Base-by-base conservation (phyloP, 2,888 invertebrate species). In the Chrysodeixis includens region DNA sequence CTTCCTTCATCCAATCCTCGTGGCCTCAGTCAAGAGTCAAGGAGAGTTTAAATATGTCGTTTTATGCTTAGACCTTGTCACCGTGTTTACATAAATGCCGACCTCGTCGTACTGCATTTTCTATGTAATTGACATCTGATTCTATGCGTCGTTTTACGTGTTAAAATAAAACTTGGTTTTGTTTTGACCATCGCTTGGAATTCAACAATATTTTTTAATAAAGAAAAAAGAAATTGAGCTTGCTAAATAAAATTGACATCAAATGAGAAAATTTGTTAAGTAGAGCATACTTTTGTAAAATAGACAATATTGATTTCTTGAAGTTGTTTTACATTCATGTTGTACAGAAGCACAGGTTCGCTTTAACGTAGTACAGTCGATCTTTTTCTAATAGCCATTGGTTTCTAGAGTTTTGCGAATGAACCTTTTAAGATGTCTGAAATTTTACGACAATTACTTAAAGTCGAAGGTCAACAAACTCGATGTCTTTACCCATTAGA, bases 1-100 rank as follows among this genome's bases (percentile, higher is more conserved):
- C 90, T 93, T 93, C 93, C 92, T 92, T 84, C 85, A 84, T 76
- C 83, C 79, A 83, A 85, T 86, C 71, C 81, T 70, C 72, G 71
- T 81, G 85, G 79, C 88, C 86, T 88, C 79, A 86, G 84, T 82
- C 81, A 79, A 78, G 78, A 89, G 92, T 93, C 93, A 94, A 94
- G 94, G 94, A 85, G 81, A 90, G 83, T 87, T 81, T 84, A 85
- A 87, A 85, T 82, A 79, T 86, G 86, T 86, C 86, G 82, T 85
- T 84, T 85, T 90, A 90, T 88, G 86, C 52, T 85, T 76, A 85
- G 90, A 83, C 92, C 92, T 93, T 92, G 93, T 90, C 83, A 88
- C 79, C 83, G 75, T 85, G 89, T 91, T 92, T 90, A 92, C 90
- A 91, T 92, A 90, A 91, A 86, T 83, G 83, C 69, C 76, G 86